These are phyloP conservation scores for Nebria ingens DNA, from an alignment of 1,140 invertebrate genomes.

Conservation along the genomic window DNA sequence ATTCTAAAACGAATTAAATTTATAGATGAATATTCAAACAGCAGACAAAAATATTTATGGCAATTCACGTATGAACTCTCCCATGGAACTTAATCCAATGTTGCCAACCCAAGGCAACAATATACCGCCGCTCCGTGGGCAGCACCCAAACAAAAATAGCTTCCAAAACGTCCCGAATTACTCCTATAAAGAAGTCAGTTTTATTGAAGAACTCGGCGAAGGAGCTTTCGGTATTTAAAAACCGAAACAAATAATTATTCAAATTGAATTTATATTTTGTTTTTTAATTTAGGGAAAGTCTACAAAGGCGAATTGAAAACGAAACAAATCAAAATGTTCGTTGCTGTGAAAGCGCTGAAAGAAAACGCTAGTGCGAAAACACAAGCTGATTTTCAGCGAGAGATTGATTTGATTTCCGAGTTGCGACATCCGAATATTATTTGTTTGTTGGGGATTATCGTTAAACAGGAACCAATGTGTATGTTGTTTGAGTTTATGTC, in stretches of 20 bases:
- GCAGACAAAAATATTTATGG: conserved; percentile 73
- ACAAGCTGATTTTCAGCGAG: conserved; percentile 79
- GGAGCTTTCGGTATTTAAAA: conserved; percentile 77
- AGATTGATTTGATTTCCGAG: conserved; percentile 88
- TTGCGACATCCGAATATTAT: conserved; percentile 93
- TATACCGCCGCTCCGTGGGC: conserved; percentile 25
- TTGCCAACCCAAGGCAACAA: conserved; percentile 45
- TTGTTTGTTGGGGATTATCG: conserved; percentile 83
- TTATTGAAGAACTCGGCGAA: conserved; percentile 90
- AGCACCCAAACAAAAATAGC: conserved; percentile 25
- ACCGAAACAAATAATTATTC: conserved; percentile 1
- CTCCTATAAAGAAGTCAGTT: conserved; percentile 68
- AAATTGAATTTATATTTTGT: conserved; percentile 12
- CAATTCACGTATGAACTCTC: conserved; percentile 50
- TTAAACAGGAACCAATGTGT: conserved; percentile 84
- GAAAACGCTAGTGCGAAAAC: conserved; percentile 87
- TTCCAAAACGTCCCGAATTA: conserved; percentile 57
- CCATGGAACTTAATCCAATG: conserved; percentile 69
- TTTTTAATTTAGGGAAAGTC: conserved; percentile 54
- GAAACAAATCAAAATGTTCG: conserved; percentile 55
- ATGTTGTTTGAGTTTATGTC: conserved; percentile 97
- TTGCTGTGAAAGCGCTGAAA: conserved; percentile 90
- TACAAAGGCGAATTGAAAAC: conserved; percentile 85
- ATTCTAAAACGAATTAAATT: conserved; percentile 13
- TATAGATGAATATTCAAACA: conserved; percentile 49